phyloP scores from a whole-genome alignment of 2,888 invertebrate genomes.

The Branchellion lobata region DNA sequence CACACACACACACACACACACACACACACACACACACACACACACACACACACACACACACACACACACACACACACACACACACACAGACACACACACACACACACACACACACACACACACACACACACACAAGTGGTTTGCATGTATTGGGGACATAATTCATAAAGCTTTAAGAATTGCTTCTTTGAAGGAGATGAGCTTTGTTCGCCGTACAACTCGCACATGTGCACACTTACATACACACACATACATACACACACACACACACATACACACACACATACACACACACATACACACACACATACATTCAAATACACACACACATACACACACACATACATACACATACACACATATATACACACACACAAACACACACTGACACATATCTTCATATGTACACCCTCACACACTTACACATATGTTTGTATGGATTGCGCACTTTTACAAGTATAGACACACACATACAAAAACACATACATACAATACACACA shows the following conservation, averaged over 20 bases:
- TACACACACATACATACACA: slow-evolving; percentile 6
- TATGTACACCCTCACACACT: no score
- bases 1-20: no score
- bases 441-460: no score
- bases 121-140: not conserved
- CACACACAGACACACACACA: no score
- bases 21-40: no score
- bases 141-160: not conserved
- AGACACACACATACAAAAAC: no score
- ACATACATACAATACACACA: no score
- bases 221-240: not conserved
- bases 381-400: no score
- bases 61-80: no score
- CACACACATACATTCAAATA: not conserved
- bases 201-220: not conserved
- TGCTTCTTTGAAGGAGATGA: slow-evolving; percentile 17
- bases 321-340: not conserved
- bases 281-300: not conserved
- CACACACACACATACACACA: not conserved
- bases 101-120: no score
- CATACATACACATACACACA: no score
- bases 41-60: no score
- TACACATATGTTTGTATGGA: not conserved
- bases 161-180: slow-evolving; percentile 4
- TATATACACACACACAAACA: not conserved